These are phyloP conservation scores for Melipona beecheii DNA, from an alignment of 2,888 invertebrate genomes.

Conservation along the genomic window DNA sequence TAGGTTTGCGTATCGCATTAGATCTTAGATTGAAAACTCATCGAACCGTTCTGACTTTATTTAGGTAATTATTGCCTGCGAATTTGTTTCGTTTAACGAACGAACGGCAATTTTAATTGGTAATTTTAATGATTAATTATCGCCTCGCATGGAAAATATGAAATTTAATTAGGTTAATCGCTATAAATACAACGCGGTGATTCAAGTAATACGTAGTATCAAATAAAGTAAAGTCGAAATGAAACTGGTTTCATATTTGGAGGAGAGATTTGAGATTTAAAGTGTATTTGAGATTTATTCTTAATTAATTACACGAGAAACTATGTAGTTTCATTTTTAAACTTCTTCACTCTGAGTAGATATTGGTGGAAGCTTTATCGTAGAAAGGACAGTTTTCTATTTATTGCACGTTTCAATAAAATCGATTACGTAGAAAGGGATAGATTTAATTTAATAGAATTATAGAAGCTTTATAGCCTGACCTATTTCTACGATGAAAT, in stretches of 20 bases:
- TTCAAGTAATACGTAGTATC: neutral
- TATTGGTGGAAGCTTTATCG: neutral
- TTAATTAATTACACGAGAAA: neutral
- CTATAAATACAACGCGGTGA: neutral
- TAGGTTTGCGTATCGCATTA: conserved; percentile 38
- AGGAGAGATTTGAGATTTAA: neutral
- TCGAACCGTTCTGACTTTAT: neutral
- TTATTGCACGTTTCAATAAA: conserved; percentile 3
- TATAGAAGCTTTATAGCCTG: conserved; percentile 7
- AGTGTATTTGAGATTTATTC: neutral
- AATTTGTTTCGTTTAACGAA: neutral
- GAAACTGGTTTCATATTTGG: neutral
- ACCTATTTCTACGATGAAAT: conserved; percentile 15
- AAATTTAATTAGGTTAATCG: neutral
- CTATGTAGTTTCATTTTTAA: neutral
- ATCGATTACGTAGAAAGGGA: neutral
- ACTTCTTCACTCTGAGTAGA: neutral
- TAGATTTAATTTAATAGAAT: neutral
- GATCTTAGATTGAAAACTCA: conserved; percentile 40
- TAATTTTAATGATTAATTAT: neutral
- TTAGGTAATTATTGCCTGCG: neutral
- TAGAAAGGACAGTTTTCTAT: neutral
- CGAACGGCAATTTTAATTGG: neutral
- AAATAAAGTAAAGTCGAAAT: neutral
- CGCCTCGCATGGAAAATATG: neutral